Conservation (phyloP, 1,140 invertebrate species). For the Euwallacea similis region DNA sequence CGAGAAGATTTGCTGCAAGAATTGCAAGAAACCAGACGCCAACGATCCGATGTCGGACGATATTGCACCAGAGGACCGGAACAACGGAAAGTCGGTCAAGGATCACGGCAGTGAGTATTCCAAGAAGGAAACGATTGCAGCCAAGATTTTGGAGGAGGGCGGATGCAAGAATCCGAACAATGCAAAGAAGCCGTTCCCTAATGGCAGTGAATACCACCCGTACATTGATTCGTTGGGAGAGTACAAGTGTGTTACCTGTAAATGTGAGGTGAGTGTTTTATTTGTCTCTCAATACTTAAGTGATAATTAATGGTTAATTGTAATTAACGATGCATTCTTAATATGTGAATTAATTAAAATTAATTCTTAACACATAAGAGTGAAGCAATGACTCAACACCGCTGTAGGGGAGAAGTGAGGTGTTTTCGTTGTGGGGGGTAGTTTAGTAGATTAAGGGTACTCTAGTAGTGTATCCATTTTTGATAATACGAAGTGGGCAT, state of each 20-base stretch:
- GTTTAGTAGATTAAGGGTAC: too few relatives aligned
- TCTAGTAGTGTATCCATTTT: too few relatives aligned
- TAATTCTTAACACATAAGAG: too few relatives aligned
- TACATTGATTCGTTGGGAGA: conserved; percentile 78
- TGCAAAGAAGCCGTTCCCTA: conserved; percentile 66
- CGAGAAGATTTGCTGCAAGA: conserved; percentile 54
- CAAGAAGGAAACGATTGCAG: conserved; percentile 58
- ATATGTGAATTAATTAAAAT: too few relatives aligned
- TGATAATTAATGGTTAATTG: neutral
- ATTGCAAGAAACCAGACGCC: conserved; percentile 59
- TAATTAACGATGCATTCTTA: too few relatives aligned
- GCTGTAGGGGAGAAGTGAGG: too few relatives aligned
- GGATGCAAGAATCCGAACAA: conserved; percentile 72
- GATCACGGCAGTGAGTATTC: conserved; percentile 27
- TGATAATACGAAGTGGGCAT: too few relatives aligned
- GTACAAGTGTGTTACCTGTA: conserved; percentile 83
- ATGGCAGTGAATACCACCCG: conserved; percentile 85
- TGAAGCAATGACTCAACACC: too few relatives aligned
- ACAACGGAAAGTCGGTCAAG: conserved; percentile 18
- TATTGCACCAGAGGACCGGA: conserved; percentile 13
- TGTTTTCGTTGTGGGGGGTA: too few relatives aligned
- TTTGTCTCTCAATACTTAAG: conserved; percentile 2
- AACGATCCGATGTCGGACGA: conserved; percentile 43
- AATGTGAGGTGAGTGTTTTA: conserved; percentile 74
- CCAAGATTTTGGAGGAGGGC: conserved; percentile 72